phyloP scores from a whole-genome alignment of 2,888 invertebrate species.

The Noctua pronuba region DNA sequence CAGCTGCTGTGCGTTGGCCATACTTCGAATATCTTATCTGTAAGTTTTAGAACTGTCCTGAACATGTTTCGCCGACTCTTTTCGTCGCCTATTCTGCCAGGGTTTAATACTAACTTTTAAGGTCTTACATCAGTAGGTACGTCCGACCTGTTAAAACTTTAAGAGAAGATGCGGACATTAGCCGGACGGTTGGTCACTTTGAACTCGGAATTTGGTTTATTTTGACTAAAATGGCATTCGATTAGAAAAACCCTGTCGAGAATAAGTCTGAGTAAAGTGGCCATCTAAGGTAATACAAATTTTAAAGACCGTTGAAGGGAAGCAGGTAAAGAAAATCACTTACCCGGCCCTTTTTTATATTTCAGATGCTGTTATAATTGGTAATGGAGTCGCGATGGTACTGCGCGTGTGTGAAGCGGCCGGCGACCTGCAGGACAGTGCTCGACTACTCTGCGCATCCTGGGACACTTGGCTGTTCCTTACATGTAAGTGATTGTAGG shows the following conservation, averaged over 20 bases:
- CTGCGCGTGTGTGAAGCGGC: slow-evolving; percentile 92
- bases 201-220: background rate
- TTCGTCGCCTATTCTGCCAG: background rate
- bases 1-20: slow-evolving; percentile 92
- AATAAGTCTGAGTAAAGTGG: background rate
- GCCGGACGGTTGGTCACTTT: background rate
- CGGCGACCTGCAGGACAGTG: slow-evolving; percentile 91
- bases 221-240: background rate
- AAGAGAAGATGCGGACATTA: background rate
- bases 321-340: background rate
- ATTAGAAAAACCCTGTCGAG: background rate
- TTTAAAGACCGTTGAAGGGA: background rate
- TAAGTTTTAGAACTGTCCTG: slow-evolving; percentile 83
- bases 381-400: slow-evolving; percentile 94
- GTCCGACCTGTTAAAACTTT: background rate
- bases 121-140: background rate
- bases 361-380: slow-evolving; percentile 93
- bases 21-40: slow-evolving; percentile 94
- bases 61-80: background rate
- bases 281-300: background rate
- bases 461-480: slow-evolving; percentile 95
- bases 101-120: background rate
- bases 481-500: slow-evolving; percentile 87
- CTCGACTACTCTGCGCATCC: slow-evolving; percentile 92
- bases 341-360: background rate